A percentile compares a stretch with the other conserved stretches of the same genome.
These are phyloP conservation scores for Nomada ferruginata DNA, from an alignment of 2,888 invertebrate genomes.

Conservation along the genomic window DNA sequence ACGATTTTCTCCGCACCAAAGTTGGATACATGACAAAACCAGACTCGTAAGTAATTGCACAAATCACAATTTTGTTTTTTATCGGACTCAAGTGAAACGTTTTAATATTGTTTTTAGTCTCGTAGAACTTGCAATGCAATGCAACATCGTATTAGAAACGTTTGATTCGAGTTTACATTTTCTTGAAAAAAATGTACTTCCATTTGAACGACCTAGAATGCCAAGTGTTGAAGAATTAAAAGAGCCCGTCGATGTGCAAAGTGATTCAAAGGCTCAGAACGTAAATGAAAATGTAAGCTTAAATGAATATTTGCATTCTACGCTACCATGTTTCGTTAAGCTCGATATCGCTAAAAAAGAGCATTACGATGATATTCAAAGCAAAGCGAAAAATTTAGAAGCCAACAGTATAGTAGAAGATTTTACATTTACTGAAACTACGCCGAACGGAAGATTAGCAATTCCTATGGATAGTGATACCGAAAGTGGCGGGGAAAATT, in stretches of 20 bases:
- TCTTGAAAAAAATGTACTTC: constrained; percentile 77
- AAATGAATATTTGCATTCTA: constrained; percentile 75
- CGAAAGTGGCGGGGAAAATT: constrained; percentile 54
- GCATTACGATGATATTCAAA: constrained; percentile 59
- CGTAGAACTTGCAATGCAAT: constrained; percentile 69
- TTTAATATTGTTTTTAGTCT: constrained; percentile 70
- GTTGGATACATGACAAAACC: constrained; percentile 77
- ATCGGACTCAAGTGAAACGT: constrained; percentile 13
- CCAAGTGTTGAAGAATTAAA: constrained; percentile 67
- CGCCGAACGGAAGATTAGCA: constrained; percentile 73
- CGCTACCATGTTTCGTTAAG: constrained; percentile 68
- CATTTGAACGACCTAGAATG: constrained; percentile 70
- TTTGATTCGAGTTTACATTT: constrained; percentile 76
- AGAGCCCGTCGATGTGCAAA: constrained; percentile 62
- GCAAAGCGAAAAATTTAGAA: constrained; percentile 6
- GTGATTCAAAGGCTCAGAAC: background rate
- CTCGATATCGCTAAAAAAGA: constrained; percentile 68
- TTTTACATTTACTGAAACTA: constrained; percentile 74
- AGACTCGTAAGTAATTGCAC: constrained; percentile 74
- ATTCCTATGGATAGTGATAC: constrained; percentile 67
- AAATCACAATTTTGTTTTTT: background rate
- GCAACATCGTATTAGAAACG: constrained; percentile 72
- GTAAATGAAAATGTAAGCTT: constrained; percentile 58
- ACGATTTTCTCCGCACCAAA: constrained; percentile 76
- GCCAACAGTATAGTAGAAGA: constrained; percentile 52